phyloP scores from a whole-genome alignment of 2,888 invertebrate genomes.

The Euplagia quadripunctaria region DNA sequence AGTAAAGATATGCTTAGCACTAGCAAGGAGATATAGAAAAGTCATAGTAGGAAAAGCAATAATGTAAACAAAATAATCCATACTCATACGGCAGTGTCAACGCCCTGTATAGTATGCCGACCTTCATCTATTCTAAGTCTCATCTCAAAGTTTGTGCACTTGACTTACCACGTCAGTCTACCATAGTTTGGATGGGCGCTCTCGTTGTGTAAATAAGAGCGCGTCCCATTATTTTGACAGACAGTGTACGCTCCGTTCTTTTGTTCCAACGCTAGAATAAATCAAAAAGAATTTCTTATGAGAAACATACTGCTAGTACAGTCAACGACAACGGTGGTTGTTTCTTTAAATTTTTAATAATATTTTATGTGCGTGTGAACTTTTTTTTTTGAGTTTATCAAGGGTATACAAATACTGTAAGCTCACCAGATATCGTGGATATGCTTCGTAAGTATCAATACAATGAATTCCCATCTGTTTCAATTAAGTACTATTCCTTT shows the following conservation, averaged over 20 bases:
- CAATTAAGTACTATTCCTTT: no score
- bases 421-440: no score
- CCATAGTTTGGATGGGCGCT: no score
- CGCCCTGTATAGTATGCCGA: not conserved
- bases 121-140: not conserved
- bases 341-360: not conserved
- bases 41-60: no score
- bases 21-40: no score
- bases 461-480: no score
- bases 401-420: no score
- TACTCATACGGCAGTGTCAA: not conserved
- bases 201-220: slow-evolving; percentile 19
- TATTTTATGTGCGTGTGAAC: not conserved
- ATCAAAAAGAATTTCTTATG: slow-evolving; percentile 58
- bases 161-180: not conserved
- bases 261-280: slow-evolving; percentile 44
- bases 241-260: slow-evolving; percentile 31
- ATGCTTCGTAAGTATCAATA: no score
- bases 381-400: no score
- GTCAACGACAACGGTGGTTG: slow-evolving; percentile 26
- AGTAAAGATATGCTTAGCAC: no score
- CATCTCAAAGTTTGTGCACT: not conserved
- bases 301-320: slow-evolving; percentile 44
- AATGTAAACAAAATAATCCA: no score
- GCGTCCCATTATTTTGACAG: slow-evolving; percentile 40